A percentile compares a stretch with the other conserved stretches of the same genome.
Evolutionary conservation across 2,888 invertebrate species (phyloP).

Genomic region (Nebria salina): DNA sequence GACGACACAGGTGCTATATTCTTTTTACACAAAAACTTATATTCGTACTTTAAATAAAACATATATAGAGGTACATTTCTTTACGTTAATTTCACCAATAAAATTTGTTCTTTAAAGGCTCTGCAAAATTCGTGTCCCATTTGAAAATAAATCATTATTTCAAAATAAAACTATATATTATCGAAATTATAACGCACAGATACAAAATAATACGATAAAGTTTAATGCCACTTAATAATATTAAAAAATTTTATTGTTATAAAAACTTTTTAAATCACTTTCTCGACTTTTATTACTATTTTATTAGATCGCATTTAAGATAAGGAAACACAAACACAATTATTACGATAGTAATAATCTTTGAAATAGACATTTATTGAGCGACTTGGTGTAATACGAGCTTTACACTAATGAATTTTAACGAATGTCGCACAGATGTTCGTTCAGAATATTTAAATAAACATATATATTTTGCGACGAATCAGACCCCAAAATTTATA

Average conservation of each 20-base stretch:
- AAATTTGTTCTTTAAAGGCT: no score
- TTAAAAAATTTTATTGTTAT: background rate
- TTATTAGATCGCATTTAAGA: background rate
- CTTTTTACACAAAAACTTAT: no score
- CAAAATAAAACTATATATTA: no score
- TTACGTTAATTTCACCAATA: no score
- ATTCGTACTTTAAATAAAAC: no score
- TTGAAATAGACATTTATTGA: background rate
- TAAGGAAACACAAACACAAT: background rate
- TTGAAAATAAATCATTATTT: no score
- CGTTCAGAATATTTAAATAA: conserved; percentile 4
- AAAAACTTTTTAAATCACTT: background rate
- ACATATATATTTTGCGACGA: conserved; percentile 7
- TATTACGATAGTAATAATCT: background rate
- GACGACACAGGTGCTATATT: background rate
- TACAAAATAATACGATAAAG: background rate
- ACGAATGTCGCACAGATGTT: conserved; percentile 18
- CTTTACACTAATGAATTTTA: conserved; percentile 12
- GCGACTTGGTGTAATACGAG: background rate
- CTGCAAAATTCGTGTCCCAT: no score
- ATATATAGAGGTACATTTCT: no score
- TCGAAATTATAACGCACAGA: no score
- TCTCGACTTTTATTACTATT: background rate
- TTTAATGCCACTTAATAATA: conserved; percentile 7
- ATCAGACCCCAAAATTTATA: conserved; percentile 16